These are phyloP conservation scores for Melangyna quadrimaculata DNA, from an alignment of 2,888 invertebrate genomes.

Conservation along the genomic window DNA sequence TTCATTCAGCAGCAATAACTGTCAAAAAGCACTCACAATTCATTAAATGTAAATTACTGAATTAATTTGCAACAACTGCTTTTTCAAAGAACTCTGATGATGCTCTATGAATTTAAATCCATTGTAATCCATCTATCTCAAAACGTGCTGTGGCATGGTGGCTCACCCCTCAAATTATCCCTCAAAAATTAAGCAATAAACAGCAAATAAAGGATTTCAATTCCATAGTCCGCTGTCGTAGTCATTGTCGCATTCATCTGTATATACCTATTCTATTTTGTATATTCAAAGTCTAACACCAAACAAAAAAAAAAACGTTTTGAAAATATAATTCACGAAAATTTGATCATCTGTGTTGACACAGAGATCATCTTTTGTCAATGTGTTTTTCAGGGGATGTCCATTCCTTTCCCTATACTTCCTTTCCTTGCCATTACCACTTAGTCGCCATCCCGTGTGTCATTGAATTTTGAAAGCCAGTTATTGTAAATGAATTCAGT, in stretches of 20 bases:
- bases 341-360: conserved; percentile 81
- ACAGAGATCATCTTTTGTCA: conserved; percentile 78
- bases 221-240: conserved; percentile 1
- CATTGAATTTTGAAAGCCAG: conserved; percentile 22
- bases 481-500: conserved; percentile 29
- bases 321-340: conserved; percentile 73
- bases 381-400: conserved; percentile 23
- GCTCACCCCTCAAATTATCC: conserved; percentile 60
- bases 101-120: conserved; percentile 38
- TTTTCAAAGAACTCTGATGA: background rate
- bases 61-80: conserved; percentile 34
- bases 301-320: conserved; percentile 4
- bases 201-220: conserved; percentile 50
- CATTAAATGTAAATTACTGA: conserved; percentile 65
- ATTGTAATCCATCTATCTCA: conserved; percentile 56
- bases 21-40: conserved; percentile 48
- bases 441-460: background rate
- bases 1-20: conserved; percentile 27
- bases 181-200: conserved; percentile 69
- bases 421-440: background rate
- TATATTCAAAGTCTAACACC: conserved; percentile 72
- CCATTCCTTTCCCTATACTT: background rate
- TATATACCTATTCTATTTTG: background rate
- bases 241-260: background rate
- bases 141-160: conserved; percentile 56